A percentile compares a stretch with the other conserved stretches of the same genome.
These are phyloP conservation scores for Sturnira hondurensis DNA, from an alignment of 2,113 vertebrate species.

Conservation along the genomic window DNA sequence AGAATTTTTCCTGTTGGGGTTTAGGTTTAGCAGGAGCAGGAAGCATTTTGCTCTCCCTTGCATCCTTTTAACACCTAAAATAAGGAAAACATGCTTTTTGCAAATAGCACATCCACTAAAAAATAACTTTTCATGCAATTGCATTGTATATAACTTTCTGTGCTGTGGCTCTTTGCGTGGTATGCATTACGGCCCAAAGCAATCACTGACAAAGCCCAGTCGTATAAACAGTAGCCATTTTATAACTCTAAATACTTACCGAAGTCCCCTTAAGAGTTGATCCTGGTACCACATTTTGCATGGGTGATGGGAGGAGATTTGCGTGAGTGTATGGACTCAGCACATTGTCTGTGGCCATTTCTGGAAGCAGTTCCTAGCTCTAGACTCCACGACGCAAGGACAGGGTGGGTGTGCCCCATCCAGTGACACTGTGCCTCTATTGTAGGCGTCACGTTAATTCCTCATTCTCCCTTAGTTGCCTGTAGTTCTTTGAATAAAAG, in stretches of 20 bases:
- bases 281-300: neutral
- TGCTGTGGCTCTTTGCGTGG: neutral
- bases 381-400: too few relatives aligned
- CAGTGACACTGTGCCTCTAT: neutral
- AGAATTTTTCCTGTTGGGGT: neutral
- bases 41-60: neutral
- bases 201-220: neutral
- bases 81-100: neutral
- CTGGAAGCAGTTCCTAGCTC: neutral
- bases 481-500: neutral
- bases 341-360: neutral
- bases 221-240: neutral
- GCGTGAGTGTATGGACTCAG: fast-evolving
- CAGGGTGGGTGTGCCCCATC: too few relatives aligned
- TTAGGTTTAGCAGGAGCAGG: neutral
- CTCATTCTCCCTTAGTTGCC: neutral
- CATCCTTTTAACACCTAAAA: neutral
- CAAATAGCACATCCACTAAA: neutral
- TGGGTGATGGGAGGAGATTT: neutral
- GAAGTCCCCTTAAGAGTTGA: neutral
- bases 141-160: neutral
- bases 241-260: neutral
- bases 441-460: neutral
- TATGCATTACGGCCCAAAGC: neutral
- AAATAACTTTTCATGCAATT: neutral